Conservation (phyloP, 2,888 invertebrate species). For the Meteorus colon region DNA sequence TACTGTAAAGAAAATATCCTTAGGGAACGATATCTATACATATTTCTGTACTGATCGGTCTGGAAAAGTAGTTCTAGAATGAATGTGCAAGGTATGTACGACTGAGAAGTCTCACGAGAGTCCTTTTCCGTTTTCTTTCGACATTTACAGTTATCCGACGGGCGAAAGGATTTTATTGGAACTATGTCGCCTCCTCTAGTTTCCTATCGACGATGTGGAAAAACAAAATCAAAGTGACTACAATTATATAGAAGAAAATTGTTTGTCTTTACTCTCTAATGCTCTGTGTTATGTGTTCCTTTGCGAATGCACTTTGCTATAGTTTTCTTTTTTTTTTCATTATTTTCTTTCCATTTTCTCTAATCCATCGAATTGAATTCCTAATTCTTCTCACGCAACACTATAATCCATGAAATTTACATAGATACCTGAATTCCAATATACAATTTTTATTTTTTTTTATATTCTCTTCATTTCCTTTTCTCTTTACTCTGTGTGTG, state of each 20-base stretch:
- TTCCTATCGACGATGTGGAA: constrained; percentile 5
- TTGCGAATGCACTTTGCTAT: not conserved
- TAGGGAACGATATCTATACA: constrained; percentile 9
- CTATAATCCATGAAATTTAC: constrained; percentile 11
- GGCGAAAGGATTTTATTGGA: constrained; percentile 19
- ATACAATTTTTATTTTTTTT: not conserved
- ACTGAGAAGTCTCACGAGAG: constrained; percentile 10
- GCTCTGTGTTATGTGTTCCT: not conserved
- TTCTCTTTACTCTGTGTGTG: not conserved
- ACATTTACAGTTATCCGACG: constrained; percentile 30
- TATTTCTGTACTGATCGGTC: constrained; percentile 12
- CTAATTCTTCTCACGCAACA: constrained; percentile 14
- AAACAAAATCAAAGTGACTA: constrained; percentile 9
- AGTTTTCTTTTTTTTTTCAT: not conserved
- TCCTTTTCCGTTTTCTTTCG: constrained; percentile 9
- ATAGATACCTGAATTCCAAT: constrained; percentile 8
- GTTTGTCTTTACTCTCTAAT: not conserved
- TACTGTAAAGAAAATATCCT: constrained; percentile 12
- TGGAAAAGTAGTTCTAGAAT: constrained; percentile 5
- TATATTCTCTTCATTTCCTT: not conserved
- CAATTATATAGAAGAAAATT: not conserved
- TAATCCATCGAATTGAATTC: not conserved
- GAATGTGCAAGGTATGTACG: constrained; percentile 4
- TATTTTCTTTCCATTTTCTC: constrained; percentile 10
- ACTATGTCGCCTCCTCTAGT: not conserved